Evolutionary conservation across 1,140 invertebrate genomes (phyloP).

Genomic region (Sarcophaga bullata): DNA sequence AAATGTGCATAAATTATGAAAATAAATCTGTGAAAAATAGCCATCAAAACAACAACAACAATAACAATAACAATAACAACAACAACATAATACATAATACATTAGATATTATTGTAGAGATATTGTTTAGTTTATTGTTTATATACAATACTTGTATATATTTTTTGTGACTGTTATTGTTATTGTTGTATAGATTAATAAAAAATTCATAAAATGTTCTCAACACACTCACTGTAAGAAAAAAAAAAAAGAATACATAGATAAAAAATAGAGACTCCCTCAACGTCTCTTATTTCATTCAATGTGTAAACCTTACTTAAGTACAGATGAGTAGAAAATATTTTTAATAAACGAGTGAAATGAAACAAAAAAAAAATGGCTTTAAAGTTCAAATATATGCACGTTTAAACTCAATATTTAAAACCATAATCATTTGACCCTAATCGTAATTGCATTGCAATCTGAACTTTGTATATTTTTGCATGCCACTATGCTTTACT

Average conservation of each 20-base stretch:
- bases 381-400: too few species aligned
- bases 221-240: too few species aligned
- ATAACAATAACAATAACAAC: background rate
- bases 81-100: background rate
- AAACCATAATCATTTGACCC: too few species aligned
- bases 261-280: background rate
- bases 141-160: background rate
- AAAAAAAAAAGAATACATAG: background rate
- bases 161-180: too few species aligned
- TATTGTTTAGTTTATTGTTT: background rate
- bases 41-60: background rate
- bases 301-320: background rate
- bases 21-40: conserved; percentile 29
- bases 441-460: too few species aligned
- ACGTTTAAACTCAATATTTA: too few species aligned
- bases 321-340: too few species aligned
- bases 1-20: conserved; percentile 39
- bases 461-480: too few species aligned
- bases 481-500: too few species aligned
- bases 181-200: background rate
- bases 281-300: background rate
- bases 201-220: conserved; percentile 20
- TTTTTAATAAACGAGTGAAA: too few species aligned
- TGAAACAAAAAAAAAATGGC: too few species aligned
- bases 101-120: conserved; percentile 11